These are phyloP conservation scores for Mechanitis messenoides DNA, from an alignment of 2,888 invertebrate species.

Conservation along the genomic window DNA sequence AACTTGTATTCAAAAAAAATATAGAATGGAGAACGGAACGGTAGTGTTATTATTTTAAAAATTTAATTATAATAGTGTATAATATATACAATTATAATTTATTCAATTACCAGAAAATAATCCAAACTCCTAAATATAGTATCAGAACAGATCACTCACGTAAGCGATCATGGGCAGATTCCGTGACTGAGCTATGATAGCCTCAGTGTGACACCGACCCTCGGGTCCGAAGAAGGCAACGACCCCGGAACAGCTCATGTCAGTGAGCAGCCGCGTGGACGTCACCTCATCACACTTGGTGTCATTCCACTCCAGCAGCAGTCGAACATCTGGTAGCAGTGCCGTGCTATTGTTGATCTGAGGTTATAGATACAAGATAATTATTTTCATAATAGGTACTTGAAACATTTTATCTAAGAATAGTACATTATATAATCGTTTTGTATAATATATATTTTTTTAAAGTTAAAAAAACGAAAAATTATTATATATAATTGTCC, in stretches of 20 bases:
- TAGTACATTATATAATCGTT: neutral
- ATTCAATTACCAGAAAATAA: too few relatives aligned
- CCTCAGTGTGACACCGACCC: constrained; percentile 95
- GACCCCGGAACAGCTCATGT: constrained; percentile 93
- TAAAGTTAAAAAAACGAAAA: neutral
- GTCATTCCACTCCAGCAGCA: constrained; percentile 87
- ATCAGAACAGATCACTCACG: constrained; percentile 77
- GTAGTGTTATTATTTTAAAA: too few relatives aligned
- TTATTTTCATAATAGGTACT: too few relatives aligned
- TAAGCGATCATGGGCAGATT: constrained; percentile 98
- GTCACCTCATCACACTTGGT: constrained; percentile 89
- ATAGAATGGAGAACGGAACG: too few relatives aligned
- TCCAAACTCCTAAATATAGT: too few relatives aligned
- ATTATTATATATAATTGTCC: neutral
- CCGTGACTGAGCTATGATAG: constrained; percentile 93
- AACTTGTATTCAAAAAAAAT: too few relatives aligned
- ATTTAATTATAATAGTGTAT: neutral
- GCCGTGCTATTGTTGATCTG: constrained; percentile 83
- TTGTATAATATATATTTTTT: neutral
- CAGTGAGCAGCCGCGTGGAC: constrained; percentile 89
- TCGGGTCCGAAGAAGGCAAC: constrained; percentile 97
- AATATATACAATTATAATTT: constrained; percentile 36
- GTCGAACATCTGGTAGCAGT: constrained; percentile 83
- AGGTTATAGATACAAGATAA: constrained; percentile 17
- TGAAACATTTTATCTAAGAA: too few relatives aligned